Conservation (phyloP, 2,113 vertebrate genomes). For the Patagioenas fasciata region DNA sequence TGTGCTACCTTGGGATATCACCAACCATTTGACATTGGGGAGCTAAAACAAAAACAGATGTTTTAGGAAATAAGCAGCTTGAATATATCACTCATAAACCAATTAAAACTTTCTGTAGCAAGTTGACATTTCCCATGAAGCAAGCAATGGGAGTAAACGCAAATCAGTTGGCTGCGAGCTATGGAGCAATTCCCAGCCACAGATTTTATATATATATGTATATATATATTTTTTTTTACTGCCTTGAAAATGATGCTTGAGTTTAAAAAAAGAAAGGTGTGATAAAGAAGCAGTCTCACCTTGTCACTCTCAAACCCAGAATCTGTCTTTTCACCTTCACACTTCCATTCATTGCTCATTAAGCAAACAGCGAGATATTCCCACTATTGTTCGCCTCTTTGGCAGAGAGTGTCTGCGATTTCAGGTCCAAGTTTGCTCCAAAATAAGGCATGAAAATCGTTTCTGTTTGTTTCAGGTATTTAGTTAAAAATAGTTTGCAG, state of each 20-base stretch:
- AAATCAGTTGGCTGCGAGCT: conserved; percentile 21
- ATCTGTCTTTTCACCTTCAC: conserved; percentile 71
- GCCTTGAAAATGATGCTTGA: conserved; percentile 10
- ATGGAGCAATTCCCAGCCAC: background rate
- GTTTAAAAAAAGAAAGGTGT: conserved; percentile 25
- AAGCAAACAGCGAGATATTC: conserved; percentile 69
- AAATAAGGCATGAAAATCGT: conserved; percentile 4
- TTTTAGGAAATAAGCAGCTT: conserved; percentile 64
- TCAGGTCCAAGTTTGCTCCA: conserved; percentile 14
- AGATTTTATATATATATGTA: background rate
- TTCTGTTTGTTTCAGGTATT: conserved; percentile 47
- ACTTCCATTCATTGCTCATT: conserved; percentile 69
- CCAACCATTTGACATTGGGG: conserved; percentile 41
- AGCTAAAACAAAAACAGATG: conserved; percentile 60
- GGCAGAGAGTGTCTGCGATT: conserved; percentile 16
- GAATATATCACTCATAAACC: conserved; percentile 61
- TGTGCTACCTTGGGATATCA: conserved; percentile 28
- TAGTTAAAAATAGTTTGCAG: background rate
- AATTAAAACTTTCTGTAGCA: conserved; percentile 65
- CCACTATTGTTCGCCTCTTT: conserved; percentile 40
- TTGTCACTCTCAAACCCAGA: conserved; percentile 61
- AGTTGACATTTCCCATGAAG: conserved; percentile 67
- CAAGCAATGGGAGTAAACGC: conserved; percentile 38
- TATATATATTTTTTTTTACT: background rate
- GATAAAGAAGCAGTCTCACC: conserved; percentile 62